These are phyloP conservation scores for Xenus cinereus DNA, from an alignment of 2,113 vertebrate genomes.

Conservation along the genomic window DNA sequence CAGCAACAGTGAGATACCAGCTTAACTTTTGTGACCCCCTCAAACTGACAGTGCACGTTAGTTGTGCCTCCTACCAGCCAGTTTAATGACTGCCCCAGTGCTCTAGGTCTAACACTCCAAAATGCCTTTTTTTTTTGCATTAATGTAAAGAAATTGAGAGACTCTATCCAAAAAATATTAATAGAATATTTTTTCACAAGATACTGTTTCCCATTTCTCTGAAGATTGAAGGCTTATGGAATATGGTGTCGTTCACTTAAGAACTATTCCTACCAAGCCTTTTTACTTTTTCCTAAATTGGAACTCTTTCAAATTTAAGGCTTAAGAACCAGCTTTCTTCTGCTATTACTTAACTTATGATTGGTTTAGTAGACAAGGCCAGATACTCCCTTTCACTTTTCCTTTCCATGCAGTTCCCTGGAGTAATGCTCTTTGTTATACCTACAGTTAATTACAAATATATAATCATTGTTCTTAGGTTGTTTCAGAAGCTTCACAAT, in stretches of 20 bases:
- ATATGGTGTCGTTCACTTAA: neutral
- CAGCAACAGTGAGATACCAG: neutral
- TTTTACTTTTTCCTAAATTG: neutral
- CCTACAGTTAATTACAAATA: neutral
- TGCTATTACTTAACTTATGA: neutral
- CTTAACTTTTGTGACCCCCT: neutral
- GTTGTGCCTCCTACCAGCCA: neutral
- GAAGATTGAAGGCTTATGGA: neutral
- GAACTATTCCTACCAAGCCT: neutral
- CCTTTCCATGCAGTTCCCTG: neutral
- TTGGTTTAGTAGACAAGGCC: neutral
- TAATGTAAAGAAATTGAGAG: neutral
- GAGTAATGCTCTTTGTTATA: neutral
- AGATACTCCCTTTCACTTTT: neutral
- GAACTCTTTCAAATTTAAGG: neutral
- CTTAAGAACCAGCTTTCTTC: neutral
- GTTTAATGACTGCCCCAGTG: neutral
- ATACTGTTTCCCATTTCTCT: neutral
- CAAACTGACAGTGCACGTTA: neutral
- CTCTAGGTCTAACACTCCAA: neutral
- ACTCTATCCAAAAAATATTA: neutral
- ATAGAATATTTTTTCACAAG: neutral
- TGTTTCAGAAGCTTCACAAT: neutral
- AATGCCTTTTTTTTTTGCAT: neutral
- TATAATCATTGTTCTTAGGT: neutral